A percentile compares a stretch with the other conserved stretches of the same genome.
Evolutionary conservation across 1,140 invertebrate genomes (phyloP).

Genomic region (Asbolus verrucosus): DNA sequence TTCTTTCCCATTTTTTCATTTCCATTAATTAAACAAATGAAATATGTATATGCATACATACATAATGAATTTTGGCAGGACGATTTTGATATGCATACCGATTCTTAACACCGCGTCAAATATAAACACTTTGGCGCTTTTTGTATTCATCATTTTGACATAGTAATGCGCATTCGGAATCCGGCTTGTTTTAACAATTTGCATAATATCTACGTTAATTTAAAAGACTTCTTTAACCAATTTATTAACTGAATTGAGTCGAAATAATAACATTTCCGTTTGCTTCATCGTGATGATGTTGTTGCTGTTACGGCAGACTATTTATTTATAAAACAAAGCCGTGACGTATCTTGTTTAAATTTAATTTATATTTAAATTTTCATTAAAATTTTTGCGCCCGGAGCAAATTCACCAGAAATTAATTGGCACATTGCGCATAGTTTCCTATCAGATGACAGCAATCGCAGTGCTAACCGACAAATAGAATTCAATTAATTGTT

Average conservation of each 20-base stretch:
- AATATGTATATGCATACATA: conserved; percentile 54
- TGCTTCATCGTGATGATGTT: conserved; percentile 5
- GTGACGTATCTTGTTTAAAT: conserved; percentile 39
- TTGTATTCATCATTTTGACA: conserved; percentile 27
- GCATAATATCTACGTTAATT: conserved; percentile 33
- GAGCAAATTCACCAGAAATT: conserved; percentile 36
- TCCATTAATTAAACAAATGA: conserved; percentile 57
- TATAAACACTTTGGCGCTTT: conserved; percentile 20
- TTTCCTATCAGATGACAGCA: conserved; percentile 31
- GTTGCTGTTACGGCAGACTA: conserved; percentile 26
- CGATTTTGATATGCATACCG: conserved; percentile 14
- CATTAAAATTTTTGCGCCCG: conserved; percentile 38
- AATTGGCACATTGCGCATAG: conserved; percentile 42
- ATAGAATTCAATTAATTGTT: conserved; percentile 45
- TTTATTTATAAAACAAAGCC: conserved; percentile 41
- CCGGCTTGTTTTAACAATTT: conserved; percentile 12
- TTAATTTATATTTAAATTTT: conserved; percentile 45
- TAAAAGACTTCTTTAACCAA: conserved; percentile 30
- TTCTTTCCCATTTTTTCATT: conserved; percentile 51
- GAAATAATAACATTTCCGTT: conserved; percentile 28
- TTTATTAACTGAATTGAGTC: conserved; percentile 28
- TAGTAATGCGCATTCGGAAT: conserved; percentile 15
- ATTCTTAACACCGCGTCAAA: conserved; percentile 2
- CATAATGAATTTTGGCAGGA: conserved; percentile 45
- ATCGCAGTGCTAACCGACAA: conserved; percentile 7